Percentiles rank a stretch among this genome's conserved stretches.
These are phyloP conservation scores for Leuciscus idus DNA, from an alignment of 2,113 vertebrate species.

Conservation along the genomic window DNA sequence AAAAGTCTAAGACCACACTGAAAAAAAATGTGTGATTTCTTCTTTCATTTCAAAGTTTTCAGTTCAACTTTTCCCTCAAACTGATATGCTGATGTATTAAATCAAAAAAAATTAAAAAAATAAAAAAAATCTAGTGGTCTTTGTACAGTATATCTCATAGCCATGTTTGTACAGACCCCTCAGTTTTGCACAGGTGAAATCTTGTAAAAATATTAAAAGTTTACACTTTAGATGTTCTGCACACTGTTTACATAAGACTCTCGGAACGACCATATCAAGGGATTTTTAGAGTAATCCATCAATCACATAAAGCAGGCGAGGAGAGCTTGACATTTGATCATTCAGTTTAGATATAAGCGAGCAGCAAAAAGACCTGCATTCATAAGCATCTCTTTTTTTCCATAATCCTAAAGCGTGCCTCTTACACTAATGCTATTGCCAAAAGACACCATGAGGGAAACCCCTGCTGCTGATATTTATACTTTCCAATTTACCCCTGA, in stretches of 20 bases:
- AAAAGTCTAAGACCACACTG: too few species aligned
- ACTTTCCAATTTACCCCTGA: slow-evolving; percentile 20
- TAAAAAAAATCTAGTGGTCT: not conserved
- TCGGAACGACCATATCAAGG: slow-evolving; percentile 30
- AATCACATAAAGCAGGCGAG: slow-evolving; percentile 32
- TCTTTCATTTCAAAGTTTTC: too few species aligned
- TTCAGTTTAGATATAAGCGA: slow-evolving; percentile 1
- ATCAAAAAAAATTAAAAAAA: not conserved
- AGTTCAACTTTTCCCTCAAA: not conserved
- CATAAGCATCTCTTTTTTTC: slow-evolving; percentile 5
- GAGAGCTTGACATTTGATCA: slow-evolving; percentile 37
- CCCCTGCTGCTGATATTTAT: slow-evolving; percentile 18
- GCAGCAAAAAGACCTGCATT: slow-evolving; percentile 28
- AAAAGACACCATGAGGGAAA: slow-evolving; percentile 27
- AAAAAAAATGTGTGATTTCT: too few species aligned
- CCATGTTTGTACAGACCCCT: not conserved
- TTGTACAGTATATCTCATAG: not conserved
- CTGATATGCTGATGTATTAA: not conserved
- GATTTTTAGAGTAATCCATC: slow-evolving; percentile 42
- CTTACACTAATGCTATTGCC: not conserved
- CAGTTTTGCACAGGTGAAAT: not conserved
- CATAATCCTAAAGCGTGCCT: not conserved
- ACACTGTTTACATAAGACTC: not conserved
- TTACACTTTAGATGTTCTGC: not conserved
- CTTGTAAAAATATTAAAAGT: not conserved